These are phyloP conservation scores for Ophioninae sp. DNA, from an alignment of 2,888 invertebrate species.

Conservation along the genomic window DNA sequence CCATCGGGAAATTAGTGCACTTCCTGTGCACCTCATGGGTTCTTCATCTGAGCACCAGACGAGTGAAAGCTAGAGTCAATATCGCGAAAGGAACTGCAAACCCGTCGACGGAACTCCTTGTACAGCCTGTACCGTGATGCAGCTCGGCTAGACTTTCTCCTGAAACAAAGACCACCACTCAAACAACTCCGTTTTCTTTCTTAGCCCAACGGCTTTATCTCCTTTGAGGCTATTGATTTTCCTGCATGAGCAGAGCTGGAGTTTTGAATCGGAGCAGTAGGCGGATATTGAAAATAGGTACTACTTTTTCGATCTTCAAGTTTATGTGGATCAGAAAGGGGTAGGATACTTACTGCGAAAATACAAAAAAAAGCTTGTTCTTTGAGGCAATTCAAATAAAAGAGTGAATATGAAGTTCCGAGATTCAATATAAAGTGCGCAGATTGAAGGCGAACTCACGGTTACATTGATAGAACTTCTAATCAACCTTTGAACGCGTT, in stretches of 20 bases:
- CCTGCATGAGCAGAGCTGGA: not conserved
- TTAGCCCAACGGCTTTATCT: not conserved
- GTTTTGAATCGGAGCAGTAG: too few species aligned
- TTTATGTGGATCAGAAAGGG: too few species aligned
- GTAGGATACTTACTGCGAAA: too few species aligned
- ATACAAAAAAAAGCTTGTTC: too few species aligned
- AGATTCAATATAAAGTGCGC: too few species aligned
- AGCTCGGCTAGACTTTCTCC: constrained; percentile 85
- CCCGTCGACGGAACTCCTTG: constrained; percentile 53
- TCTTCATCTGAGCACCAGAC: constrained; percentile 78
- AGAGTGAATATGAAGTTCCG: too few species aligned
- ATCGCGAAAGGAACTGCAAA: constrained; percentile 66
- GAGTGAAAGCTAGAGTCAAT: constrained; percentile 69
- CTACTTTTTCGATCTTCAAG: too few species aligned
- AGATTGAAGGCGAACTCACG: too few species aligned
- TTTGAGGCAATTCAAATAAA: too few species aligned
- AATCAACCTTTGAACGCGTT: too few species aligned
- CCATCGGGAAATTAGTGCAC: constrained; percentile 47
- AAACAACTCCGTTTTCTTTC: constrained; percentile 56
- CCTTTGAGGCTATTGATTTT: not conserved
- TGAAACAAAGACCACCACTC: constrained; percentile 79
- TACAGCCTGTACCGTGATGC: constrained; percentile 81
- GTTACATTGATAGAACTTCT: too few species aligned
- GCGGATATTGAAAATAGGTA: too few species aligned
- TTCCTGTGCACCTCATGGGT: constrained; percentile 36